Evolutionary conservation across 2,113 vertebrate genomes (phyloP), one percentile per base, ranked within the genome.

Genomic region (Balaenoptera acutorostrata): DNA sequence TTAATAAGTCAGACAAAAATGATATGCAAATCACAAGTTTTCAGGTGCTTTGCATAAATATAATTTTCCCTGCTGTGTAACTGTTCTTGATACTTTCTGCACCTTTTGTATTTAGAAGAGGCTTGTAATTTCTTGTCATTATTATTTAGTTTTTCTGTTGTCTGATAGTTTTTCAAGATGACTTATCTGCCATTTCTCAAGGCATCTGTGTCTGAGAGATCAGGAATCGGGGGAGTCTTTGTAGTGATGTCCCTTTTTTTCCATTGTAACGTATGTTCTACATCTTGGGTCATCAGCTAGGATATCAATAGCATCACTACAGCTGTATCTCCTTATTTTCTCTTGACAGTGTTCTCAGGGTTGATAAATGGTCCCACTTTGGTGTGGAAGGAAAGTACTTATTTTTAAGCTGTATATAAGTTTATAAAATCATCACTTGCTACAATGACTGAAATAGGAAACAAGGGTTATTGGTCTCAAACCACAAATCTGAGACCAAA

Each of bases 331-430:
- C 61, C 90, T 98, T 98, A 98, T 98, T 98, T 98, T 97, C 93
- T 98, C 31, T 82, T 98, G 97, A 98, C 98, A 98, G 10, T 98
- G 96, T 98, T 98, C 98, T 96, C 95, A 46, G 96, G 82, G 95
- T 97, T 99, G 98, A 98, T 98, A 97, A 98, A 98, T 98, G 83
- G n/a, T 64, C 36, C 41, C 93, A 96, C 68, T 91, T 98, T 97
- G 61, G 46, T 93, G 75, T 95, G 78, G 88, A 98, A 95, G 91
- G 75, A 96, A 98, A 95, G 44, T 96, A 96, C 98, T 98, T 98
- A 97, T 98, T 98, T 98, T 72, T 77, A 95, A 97, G 77, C 91
- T 96, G 27, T 92, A 98, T 97, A 96, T 78, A 97, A 95, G 88
- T 97, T 98, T 97, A 98, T 98, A 84, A 98, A 98, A 96, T 97